Evolutionary conservation across 2,888 invertebrate species (phyloP).

Genomic region (Liposcelis brunnea): DNA sequence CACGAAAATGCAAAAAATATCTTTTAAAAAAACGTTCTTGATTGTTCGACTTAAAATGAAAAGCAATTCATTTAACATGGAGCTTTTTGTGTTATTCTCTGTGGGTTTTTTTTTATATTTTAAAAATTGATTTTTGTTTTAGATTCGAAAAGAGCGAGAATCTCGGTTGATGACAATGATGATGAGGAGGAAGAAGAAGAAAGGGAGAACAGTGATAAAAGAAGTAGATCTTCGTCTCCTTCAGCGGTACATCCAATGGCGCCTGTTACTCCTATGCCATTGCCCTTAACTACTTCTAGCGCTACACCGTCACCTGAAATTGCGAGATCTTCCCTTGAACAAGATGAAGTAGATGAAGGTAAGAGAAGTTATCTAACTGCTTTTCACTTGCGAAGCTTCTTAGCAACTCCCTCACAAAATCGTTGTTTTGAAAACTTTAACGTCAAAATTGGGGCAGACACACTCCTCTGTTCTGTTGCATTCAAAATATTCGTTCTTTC

Average conservation of each 20-base stretch:
- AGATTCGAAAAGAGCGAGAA: conserved; percentile 30
- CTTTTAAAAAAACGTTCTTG: no score
- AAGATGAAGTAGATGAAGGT: conserved; percentile 39
- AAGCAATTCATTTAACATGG: conserved; percentile 18
- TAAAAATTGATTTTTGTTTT: conserved; percentile 16
- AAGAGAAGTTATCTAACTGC: conserved; percentile 29
- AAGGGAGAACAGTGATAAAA: conserved; percentile 21
- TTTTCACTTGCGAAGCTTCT: no score
- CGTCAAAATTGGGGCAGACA: no score
- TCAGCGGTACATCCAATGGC: neutral
- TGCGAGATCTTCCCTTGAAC: conserved; percentile 22
- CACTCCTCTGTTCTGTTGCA: no score
- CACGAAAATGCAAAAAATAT: no score
- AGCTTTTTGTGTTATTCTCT: conserved; percentile 5
- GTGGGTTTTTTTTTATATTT: conserved; percentile 12
- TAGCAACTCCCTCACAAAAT: no score
- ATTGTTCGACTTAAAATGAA: no score
- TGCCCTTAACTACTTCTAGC: conserved; percentile 1
- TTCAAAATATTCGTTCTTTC: no score
- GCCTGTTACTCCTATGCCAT: neutral
- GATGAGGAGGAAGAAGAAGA: conserved; percentile 32
- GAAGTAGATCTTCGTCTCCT: conserved; percentile 22
- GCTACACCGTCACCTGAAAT: conserved; percentile 2
- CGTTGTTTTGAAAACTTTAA: no score
- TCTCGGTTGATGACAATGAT: conserved; percentile 29